Conservation (phyloP, 30 jellyfish, hydroid and myxozoan species). For the Turritopsis dohrnii region DNA sequence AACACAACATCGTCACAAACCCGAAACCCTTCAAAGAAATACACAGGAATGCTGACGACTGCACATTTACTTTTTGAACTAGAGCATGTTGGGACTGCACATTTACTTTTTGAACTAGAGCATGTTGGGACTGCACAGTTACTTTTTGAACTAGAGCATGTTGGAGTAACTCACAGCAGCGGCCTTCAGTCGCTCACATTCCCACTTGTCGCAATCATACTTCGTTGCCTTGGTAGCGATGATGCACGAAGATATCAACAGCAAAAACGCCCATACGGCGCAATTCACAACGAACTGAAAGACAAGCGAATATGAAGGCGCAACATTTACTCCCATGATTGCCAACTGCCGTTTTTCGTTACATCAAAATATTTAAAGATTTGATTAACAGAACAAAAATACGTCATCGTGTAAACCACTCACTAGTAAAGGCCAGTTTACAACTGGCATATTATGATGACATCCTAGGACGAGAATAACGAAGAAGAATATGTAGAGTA, state of each 20-base stretch:
- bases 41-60: not conserved
- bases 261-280: conserved; percentile 15
- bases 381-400: not conserved
- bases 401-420: not conserved
- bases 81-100: not conserved
- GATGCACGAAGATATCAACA: conserved; percentile 13
- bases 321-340: not conserved
- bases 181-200: not conserved
- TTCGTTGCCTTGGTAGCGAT: conserved; percentile 4
- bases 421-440: conserved; percentile 10
- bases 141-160: not conserved
- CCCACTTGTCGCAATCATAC: not conserved
- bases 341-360: not conserved
- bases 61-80: too few species aligned
- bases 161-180: conserved; percentile 6
- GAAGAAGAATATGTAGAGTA: not conserved
- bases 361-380: not conserved
- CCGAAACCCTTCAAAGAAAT: not conserved
- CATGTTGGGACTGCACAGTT: not conserved
- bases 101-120: not conserved
- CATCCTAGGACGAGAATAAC: not conserved
- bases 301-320: not conserved
- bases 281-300: conserved; percentile 4
- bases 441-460: conserved; percentile 1
- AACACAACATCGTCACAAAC: not conserved